Evolutionary conservation across 2,888 invertebrate genomes (phyloP).

Genomic region (Colletes collaris): DNA sequence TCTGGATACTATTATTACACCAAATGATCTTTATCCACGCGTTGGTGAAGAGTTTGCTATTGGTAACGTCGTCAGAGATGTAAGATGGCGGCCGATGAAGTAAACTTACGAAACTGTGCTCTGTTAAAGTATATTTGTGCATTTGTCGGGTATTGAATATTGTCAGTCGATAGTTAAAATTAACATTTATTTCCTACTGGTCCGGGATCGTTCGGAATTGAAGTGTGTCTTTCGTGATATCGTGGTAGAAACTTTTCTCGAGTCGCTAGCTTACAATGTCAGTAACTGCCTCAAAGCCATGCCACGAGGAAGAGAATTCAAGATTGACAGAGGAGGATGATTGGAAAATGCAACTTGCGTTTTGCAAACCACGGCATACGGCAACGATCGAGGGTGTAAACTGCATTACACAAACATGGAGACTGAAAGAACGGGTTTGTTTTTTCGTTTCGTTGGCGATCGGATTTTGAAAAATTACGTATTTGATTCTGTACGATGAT

Average conservation of each 20-base stretch:
- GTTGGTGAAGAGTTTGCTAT: constrained; percentile 33
- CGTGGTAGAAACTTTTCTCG: constrained; percentile 20
- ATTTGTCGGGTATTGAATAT: constrained; percentile 37
- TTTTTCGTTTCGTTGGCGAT: constrained; percentile 20
- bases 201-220: constrained; percentile 10
- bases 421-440: constrained; percentile 94
- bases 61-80: constrained; percentile 47
- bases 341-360: constrained; percentile 89
- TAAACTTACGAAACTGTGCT: constrained; percentile 65
- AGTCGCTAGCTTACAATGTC: constrained; percentile 67
- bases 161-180: constrained; percentile 10
- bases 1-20: constrained; percentile 20
- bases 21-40: constrained; percentile 21
- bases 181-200: constrained; percentile 27
- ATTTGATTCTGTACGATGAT: constrained; percentile 16
- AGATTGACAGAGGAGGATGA: constrained; percentile 83
- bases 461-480: constrained; percentile 6
- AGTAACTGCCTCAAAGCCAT: constrained; percentile 65
- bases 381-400: constrained; percentile 88
- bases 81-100: constrained; percentile 68
- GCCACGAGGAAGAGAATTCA: constrained; percentile 64
- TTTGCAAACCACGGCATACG: constrained; percentile 89
- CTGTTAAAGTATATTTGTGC: constrained; percentile 38
- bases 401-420: constrained; percentile 91
- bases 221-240: constrained; percentile 38